Conservation (phyloP, 1,140 invertebrate species). For the Aphaenogaster floridana region DNA sequence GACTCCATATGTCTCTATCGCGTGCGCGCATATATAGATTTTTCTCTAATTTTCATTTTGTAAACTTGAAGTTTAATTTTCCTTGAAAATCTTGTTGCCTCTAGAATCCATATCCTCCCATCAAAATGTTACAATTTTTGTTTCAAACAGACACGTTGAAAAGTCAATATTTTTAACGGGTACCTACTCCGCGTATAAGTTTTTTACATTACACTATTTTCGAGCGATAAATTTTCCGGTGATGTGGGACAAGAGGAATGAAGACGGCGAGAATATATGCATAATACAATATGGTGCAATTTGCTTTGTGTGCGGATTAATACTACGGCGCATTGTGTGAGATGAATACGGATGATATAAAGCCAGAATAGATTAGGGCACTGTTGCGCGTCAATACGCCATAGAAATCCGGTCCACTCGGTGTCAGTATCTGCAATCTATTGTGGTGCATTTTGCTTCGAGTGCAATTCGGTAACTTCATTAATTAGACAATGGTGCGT, state of each 20-base stretch:
- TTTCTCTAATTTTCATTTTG: constrained; percentile 1
- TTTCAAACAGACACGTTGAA: neutral
- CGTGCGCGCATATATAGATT: neutral
- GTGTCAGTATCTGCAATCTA: constrained; percentile 30
- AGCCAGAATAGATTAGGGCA: constrained; percentile 29
- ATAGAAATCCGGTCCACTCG: constrained; percentile 34
- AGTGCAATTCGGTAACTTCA: constrained; percentile 60
- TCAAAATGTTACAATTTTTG: neutral
- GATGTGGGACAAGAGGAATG: constrained; percentile 2
- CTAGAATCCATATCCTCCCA: neutral
- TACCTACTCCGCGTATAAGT: neutral
- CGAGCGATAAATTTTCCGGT: constrained; percentile 1
- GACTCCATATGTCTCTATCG: neutral
- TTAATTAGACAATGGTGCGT: constrained; percentile 60
- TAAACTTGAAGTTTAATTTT: constrained; percentile 2
- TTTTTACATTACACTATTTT: neutral
- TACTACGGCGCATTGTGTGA: constrained; percentile 18
- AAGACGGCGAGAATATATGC: neutral
- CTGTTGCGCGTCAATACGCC: constrained; percentile 41
- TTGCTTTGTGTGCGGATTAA: constrained; percentile 38
- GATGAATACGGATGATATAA: constrained; percentile 37
- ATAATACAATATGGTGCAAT: constrained; percentile 9
- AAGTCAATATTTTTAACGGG: neutral
- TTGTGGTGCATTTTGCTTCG: constrained; percentile 32
- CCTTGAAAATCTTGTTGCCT: neutral